Percentiles rank a stretch among this genome's conserved stretches.
phyloP scores from a whole-genome alignment of 2,797 vertebrate species.

The Enteromius fasciolatus region DNA sequence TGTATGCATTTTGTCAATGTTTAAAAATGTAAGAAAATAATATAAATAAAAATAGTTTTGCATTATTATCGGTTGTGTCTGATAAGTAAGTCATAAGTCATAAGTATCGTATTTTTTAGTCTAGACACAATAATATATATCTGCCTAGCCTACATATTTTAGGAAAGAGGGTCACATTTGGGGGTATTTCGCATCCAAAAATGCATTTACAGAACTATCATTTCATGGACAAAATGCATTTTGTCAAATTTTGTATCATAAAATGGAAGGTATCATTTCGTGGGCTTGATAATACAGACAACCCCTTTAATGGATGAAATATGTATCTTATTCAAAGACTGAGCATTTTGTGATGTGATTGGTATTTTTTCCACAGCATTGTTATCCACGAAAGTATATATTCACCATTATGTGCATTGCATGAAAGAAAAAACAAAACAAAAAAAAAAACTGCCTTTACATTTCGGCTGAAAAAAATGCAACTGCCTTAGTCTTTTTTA shows the following conservation, averaged over 20 bases:
- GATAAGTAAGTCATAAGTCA: too few species aligned
- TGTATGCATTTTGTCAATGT: background rate
- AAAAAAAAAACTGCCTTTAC: background rate
- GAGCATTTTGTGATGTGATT: background rate
- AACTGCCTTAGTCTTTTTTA: background rate
- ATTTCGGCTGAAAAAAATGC: background rate
- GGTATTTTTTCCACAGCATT: background rate
- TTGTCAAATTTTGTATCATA: background rate
- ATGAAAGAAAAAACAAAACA: background rate
- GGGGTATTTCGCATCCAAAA: background rate
- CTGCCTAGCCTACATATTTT: background rate
- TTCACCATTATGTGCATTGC: background rate
- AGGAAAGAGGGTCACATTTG: background rate
- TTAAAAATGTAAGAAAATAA: background rate
- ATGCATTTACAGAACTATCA: background rate
- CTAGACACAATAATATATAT: background rate
- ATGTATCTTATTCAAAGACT: background rate
- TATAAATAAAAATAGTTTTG: background rate
- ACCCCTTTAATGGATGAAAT: background rate
- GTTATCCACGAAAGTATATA: background rate
- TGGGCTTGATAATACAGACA: background rate
- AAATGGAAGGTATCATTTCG: background rate
- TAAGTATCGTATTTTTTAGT: too few species aligned
- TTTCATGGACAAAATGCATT: background rate
- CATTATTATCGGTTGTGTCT: background rate